Evolutionary conservation across 2,113 vertebrate genomes (phyloP).

Genomic region (Podocnemis expansa): DNA sequence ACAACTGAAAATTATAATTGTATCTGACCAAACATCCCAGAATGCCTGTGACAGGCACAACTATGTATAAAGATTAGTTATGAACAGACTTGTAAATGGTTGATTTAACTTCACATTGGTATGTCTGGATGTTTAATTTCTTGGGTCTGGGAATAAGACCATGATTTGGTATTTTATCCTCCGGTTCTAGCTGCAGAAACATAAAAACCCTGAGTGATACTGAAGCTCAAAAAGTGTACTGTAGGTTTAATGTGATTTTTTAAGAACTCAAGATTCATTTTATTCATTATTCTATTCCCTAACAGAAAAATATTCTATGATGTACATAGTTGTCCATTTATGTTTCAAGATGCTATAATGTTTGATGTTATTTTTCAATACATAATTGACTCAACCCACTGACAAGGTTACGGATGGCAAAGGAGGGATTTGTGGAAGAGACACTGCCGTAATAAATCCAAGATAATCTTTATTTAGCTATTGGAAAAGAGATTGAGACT

Average conservation of each 20-base stretch:
- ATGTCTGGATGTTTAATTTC: neutral
- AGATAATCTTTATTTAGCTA: neutral
- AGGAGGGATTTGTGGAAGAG: neutral
- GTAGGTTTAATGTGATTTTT: neutral
- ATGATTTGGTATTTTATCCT: neutral
- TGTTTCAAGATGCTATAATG: neutral
- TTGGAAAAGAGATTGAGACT: neutral
- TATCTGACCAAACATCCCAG: neutral
- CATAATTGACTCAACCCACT: neutral
- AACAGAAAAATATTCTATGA: neutral
- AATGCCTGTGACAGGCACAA: neutral
- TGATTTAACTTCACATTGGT: too few species aligned
- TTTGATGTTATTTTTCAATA: neutral
- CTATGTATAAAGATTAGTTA: neutral
- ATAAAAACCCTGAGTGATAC: neutral
- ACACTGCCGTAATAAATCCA: neutral
- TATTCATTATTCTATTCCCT: neutral
- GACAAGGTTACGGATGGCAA: neutral
- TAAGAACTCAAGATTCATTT: neutral
- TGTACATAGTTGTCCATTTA: neutral
- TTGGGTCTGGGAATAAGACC: neutral
- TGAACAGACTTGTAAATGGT: neutral
- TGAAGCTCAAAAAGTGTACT: neutral
- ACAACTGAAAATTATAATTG: neutral
- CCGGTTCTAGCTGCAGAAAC: neutral